Base-by-base conservation (phyloP, 1,140 invertebrate species). In the Sminthurides bifidus region DNA sequence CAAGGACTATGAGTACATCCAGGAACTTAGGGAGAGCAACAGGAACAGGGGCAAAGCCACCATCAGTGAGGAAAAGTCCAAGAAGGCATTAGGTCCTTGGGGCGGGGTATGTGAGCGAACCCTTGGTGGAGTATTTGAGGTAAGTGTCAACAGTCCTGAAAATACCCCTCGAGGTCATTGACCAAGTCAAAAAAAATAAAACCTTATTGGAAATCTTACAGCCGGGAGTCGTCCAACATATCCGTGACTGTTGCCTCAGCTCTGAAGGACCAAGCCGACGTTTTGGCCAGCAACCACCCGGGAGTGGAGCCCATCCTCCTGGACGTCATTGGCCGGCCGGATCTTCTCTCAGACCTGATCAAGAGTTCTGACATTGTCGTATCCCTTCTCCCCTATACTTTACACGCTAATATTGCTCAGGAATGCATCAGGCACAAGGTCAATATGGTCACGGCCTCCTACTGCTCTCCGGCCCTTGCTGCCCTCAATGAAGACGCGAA, bases 401-500 rank as follows among this genome's bases (percentile, higher is more conserved):
- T 96, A 14, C 96, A 99, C 21, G 31, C 51, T 2, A 40, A 60
- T 46, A 69, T 81, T 40, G 94, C 93, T 0, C 79, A 84, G 60
- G 77, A 81, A 27, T 99, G 95, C 66, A 92, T 99, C 33, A 76
- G 79, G 2, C 75, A 84, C 51, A 80, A 82, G 40, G 84, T 81
- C 0, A 89, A 98, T 68, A 83, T 99, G 81, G 91, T 98, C 1
- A 99, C 96, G 0, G 92, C 93, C 0, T 95, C 90, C 53, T 99
- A 99, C 66, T 80, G 90, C 23, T 84, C 84, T 4, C 82, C 87
- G 0, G 79, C 87, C 63, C 84, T 98, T 66, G 79, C 77, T 57
- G 77, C 79, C 0, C 69, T 97, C 2, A 82, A 97, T 64, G 70
- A 87, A 14, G 77, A 83, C 56, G 92, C 92, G 0, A 76, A 79